Conservation (phyloP, 2,113 vertebrate genomes). For the Pachypanchax playfairii region DNA sequence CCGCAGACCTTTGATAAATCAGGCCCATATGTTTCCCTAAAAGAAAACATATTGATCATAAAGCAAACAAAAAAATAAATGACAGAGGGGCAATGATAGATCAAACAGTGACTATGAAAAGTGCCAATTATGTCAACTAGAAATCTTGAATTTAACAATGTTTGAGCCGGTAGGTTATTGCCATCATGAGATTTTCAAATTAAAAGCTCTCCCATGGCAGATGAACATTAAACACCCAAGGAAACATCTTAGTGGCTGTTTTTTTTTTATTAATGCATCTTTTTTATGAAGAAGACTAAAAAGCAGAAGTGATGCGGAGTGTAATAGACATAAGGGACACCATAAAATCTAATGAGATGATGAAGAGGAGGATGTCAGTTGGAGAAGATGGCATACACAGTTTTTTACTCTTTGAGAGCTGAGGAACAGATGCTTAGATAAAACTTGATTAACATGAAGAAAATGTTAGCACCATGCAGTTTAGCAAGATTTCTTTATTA, state of each 20-base stretch:
- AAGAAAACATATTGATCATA: no score
- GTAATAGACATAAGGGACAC: not conserved
- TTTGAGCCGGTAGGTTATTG: not conserved
- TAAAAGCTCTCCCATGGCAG: no score
- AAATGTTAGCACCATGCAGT: not conserved
- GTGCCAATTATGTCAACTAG: no score
- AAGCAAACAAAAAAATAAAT: no score
- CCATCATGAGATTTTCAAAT: not conserved
- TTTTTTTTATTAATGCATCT: not conserved
- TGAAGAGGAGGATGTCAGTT: not conserved
- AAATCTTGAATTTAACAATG: no score
- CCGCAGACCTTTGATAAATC: no score
- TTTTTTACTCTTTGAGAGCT: constrained; percentile 1
- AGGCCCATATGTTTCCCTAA: no score
- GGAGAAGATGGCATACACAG: not conserved
- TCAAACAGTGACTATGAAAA: no score
- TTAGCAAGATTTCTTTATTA: not conserved
- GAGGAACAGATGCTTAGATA: not conserved
- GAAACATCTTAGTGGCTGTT: no score
- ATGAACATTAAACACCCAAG: no score
- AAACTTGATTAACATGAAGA: not conserved
- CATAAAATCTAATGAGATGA: not conserved
- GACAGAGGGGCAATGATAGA: no score
- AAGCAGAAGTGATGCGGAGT: not conserved
- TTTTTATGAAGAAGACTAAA: not conserved